Evolutionary conservation across 1,140 invertebrate species (phyloP), one percentile per base, ranked within the genome.

Genomic region (Drosophila triauraria): DNA sequence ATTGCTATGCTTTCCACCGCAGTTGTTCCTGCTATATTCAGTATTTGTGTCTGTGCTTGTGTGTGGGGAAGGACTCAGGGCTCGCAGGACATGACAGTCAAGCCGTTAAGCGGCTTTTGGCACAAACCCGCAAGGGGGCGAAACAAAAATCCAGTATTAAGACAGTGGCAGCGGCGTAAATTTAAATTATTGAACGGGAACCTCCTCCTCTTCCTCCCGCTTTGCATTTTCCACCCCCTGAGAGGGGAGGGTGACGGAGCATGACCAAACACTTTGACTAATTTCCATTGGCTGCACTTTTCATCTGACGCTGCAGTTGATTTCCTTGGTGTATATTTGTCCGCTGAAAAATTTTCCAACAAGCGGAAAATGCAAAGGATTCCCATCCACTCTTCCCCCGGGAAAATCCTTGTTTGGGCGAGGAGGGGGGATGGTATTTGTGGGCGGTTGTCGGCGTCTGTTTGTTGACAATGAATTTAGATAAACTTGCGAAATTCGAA

Each of bases 401-500:
- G 38, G 38, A 44, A 40, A 51, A 23, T 61, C 32, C 32, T 10
- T 10, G 32, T 32, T 32, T 23, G 44, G 51, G 32, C 15, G 17
- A 13, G 17, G 12, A 10, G n/a, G 9, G 8, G 17, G 20, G 20
- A 6, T 20, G 40, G 58, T 38, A 40, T n/a, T 43, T 38, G 54
- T 32, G 65, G n/a, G 35, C 32, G 40, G 38, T 35, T 61, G 57
- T 47, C 60, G 47, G 44, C 46, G 75, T 75, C 78, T 86, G 82
- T 87, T 87, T 87, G 84, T 88, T 88, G 84, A 87, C 84, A 87
- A 88, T 87, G 84, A 88, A 88, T 87, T 87, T 87, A 87, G 84
- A 87, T 87, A 87, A 87, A 87, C 84, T 87, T 87, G 77, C 54
- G 74, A 87, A 87, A 88, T 87, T 87, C 84, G 77, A 80, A 87